Evolutionary conservation across 1,140 invertebrate genomes (phyloP).

Genomic region (Aphis gossypii): DNA sequence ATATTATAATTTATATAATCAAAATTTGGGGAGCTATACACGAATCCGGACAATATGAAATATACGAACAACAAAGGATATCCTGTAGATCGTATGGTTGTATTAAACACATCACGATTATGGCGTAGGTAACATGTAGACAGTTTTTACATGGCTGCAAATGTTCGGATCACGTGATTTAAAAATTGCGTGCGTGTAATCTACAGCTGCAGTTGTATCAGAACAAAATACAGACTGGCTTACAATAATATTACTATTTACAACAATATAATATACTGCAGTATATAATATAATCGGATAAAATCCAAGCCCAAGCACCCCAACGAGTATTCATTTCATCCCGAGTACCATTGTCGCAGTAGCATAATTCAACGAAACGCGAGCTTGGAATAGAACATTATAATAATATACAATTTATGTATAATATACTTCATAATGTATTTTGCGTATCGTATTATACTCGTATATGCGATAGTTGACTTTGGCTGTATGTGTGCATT

Average conservation of each 20-base stretch:
- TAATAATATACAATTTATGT: neutral
- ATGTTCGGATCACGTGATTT: neutral
- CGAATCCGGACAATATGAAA: neutral
- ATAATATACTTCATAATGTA: neutral
- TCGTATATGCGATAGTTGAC: neutral
- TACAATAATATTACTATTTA: neutral
- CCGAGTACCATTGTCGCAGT: neutral
- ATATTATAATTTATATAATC: neutral
- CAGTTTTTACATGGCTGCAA: neutral
- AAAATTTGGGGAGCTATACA: neutral
- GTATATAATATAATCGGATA: neutral
- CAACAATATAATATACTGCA: neutral
- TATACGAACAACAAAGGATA: neutral
- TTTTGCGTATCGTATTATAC: neutral
- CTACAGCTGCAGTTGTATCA: neutral
- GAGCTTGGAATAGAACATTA: neutral
- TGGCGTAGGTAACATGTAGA: neutral
- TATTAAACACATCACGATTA: neutral
- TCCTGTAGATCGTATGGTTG: neutral
- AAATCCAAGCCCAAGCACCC: neutral
- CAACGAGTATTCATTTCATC: neutral
- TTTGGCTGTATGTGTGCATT: neutral
- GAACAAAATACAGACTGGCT: neutral
- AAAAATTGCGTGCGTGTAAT: neutral
- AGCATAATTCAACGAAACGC: neutral